Conservation (phyloP, 2,113 vertebrate genomes). For the Donacobius atricapilla region DNA sequence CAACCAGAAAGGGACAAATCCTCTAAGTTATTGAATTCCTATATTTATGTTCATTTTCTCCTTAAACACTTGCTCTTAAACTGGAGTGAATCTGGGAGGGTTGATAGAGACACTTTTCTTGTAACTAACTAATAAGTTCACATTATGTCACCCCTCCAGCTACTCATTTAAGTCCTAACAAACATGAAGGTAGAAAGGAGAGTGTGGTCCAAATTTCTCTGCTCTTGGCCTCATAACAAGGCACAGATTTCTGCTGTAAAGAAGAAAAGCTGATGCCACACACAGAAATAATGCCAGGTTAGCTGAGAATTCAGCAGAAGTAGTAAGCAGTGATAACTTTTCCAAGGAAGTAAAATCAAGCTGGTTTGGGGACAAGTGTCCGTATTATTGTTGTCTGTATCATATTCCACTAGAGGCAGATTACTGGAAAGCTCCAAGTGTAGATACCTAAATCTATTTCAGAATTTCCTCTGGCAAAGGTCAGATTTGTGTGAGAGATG, state of each 20-base stretch:
- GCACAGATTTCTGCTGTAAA: not conserved
- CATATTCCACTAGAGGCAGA: not conserved
- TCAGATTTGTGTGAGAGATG: not conserved
- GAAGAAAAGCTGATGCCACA: not conserved
- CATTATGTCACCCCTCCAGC: not conserved
- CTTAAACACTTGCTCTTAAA: not conserved
- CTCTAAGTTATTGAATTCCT: not conserved
- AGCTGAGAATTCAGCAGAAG: not conserved
- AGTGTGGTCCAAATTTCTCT: not conserved
- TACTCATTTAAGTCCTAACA: not conserved
- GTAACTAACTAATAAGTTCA: not conserved
- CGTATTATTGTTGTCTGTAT: not conserved
- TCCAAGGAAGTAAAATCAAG: not conserved
- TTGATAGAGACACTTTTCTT: not conserved
- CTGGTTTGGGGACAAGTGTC: not conserved
- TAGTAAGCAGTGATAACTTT: not conserved
- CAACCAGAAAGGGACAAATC: not conserved
- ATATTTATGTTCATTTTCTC: not conserved
- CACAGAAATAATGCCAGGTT: not conserved
- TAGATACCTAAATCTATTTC: not conserved
- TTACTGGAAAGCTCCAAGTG: not conserved
- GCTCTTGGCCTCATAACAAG: not conserved
- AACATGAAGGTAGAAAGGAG: not conserved
- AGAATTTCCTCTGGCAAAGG: not conserved
- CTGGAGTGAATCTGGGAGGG: not conserved